These are phyloP conservation scores for Pterois miles DNA, from an alignment of 2,797 vertebrate species.

Conservation along the genomic window DNA sequence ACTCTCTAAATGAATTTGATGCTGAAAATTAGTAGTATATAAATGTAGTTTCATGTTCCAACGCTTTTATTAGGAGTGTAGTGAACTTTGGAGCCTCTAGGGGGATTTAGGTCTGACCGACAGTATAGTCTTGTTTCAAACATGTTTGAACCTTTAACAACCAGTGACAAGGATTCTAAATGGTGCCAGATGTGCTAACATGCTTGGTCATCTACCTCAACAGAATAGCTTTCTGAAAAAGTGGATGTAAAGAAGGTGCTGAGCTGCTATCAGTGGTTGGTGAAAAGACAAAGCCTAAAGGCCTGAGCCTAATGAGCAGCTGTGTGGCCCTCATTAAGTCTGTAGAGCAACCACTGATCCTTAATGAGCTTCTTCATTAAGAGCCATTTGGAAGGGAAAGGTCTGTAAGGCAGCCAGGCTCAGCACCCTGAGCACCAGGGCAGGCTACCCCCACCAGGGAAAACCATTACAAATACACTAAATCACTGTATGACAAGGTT, in stretches of 20 bases:
- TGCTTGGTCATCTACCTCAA: constrained; percentile 9
- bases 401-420: constrained; percentile 19
- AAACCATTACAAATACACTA: constrained; percentile 26
- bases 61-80: background rate
- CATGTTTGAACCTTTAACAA: background rate
- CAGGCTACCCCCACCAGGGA: constrained; percentile 24
- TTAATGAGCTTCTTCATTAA: constrained; percentile 76
- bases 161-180: constrained; percentile 14
- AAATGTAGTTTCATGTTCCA: background rate
- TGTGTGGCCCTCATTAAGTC: constrained; percentile 69
- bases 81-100: background rate
- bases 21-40: background rate
- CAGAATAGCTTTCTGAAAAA: constrained; percentile 13
- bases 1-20: background rate
- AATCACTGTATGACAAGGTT: constrained; percentile 7
- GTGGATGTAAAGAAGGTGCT: constrained; percentile 33
- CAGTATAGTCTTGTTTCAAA: background rate
- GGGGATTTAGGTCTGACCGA: background rate
- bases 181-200: constrained; percentile 8
- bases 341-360: constrained; percentile 51
- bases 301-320: constrained; percentile 66
- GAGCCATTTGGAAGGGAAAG: constrained; percentile 59
- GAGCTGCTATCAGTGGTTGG: constrained; percentile 41
- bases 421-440: constrained; percentile 34
- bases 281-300: constrained; percentile 61